Conservation (phyloP, 2,113 vertebrate genomes). For the Aleadryas rufinucha region DNA sequence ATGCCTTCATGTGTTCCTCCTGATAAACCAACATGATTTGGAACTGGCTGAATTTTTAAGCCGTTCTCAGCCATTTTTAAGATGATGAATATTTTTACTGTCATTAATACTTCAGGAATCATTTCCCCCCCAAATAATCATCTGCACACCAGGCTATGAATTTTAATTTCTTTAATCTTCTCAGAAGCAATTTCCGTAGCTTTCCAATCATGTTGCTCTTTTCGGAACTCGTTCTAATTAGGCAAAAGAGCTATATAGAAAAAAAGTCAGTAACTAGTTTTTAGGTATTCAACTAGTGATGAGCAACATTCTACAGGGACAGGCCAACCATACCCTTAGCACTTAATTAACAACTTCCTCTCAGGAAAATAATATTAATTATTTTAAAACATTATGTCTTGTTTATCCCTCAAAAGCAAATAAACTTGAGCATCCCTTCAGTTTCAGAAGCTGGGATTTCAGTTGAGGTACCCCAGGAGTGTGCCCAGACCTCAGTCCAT, state of each 20-base stretch:
- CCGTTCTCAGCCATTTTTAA: background rate
- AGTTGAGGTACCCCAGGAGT: background rate
- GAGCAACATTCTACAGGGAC: background rate
- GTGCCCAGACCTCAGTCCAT: background rate
- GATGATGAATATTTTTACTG: background rate
- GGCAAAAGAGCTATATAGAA: background rate
- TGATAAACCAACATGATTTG: background rate
- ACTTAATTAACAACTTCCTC: background rate
- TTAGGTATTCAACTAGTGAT: background rate
- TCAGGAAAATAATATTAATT: background rate
- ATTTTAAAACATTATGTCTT: background rate
- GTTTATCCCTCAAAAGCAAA: background rate
- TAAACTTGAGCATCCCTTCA: background rate
- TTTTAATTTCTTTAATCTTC: constrained; percentile 21
- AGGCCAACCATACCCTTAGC: background rate
- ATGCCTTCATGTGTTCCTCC: background rate
- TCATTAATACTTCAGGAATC: background rate
- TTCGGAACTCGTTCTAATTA: background rate
- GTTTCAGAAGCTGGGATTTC: background rate
- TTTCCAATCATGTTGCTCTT: background rate
- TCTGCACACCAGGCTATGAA: background rate
- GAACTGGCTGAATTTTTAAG: background rate
- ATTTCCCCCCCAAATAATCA: background rate
- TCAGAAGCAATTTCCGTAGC: background rate
- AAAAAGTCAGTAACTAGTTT: background rate